Percentiles rank a stretch among this genome's conserved stretches.
Evolutionary conservation across 2,113 vertebrate species (phyloP).

Genomic region (Ariopsis seemanni): DNA sequence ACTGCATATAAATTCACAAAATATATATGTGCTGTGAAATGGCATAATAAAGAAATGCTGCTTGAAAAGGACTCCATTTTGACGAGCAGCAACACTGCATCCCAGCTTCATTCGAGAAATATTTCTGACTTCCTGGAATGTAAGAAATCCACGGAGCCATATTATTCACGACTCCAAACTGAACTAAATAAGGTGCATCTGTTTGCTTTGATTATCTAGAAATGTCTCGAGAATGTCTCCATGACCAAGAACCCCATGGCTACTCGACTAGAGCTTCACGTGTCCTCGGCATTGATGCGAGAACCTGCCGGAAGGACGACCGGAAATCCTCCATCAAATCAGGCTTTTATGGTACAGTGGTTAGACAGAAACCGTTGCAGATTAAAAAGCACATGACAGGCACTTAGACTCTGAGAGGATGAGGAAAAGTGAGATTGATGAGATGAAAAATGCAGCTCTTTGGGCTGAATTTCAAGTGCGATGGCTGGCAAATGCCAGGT

Average conservation of each 20-base stretch:
- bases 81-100: not conserved
- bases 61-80: not conserved
- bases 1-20: too few relatives aligned
- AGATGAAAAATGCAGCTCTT: not conserved
- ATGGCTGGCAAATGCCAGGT: not conserved
- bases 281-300: not conserved
- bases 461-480: not conserved
- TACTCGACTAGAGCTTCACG: not conserved
- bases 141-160: not conserved
- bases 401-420: not conserved
- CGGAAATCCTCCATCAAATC: not conserved
- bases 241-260: not conserved
- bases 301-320: not conserved
- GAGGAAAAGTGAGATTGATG: not conserved
- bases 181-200: not conserved
- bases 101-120: not conserved
- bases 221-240: not conserved
- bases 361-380: not conserved
- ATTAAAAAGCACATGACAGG: not conserved
- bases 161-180: not conserved
- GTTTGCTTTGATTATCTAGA: not conserved
- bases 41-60: not conserved
- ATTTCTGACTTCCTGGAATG: not conserved
- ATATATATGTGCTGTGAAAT: too few relatives aligned
- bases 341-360: not conserved